Base-by-base conservation (phyloP, 1,140 invertebrate genomes). In the Drosophila orena region DNA sequence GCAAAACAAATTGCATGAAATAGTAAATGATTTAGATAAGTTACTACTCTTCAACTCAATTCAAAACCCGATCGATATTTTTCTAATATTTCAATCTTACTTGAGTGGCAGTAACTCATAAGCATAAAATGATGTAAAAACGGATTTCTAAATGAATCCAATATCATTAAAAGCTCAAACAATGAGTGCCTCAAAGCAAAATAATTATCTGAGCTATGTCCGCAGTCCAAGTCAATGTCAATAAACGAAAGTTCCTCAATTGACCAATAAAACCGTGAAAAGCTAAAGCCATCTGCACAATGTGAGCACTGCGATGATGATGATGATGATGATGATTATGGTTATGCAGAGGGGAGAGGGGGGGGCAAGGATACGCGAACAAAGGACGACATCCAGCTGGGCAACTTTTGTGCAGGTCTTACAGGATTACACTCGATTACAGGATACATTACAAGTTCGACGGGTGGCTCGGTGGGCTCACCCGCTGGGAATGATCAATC, bases 401-500 rank as follows among this genome's bases (percentile, higher is more conserved):
- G 83, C 49, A 43, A 72, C 70, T 65, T 76, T 61, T 55, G 72
- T 60, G 77, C 77, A 88, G 77, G 84, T 79, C 79, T 84, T 81
- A 86, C 79, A 81, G 83, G 88, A 91, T 90, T 90, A 90, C 83
- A 84, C 83, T 84, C 83, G 77, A 81, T 90, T 90, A 89, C 75
- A 79, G 86, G 83, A 88, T 88, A 89, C 84, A 88, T 88, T 88
- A 88, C 83, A 83, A 77, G 65, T 62, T 52, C 68, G 37, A 76
- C 84, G 79, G 83, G 78, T 71, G 78, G 46, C 73, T 44, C 76
- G 77, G 85, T 90, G 73, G 64, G 46, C 73, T 44, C 76, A 75
- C 90, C 90, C 90, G 77, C 81, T 81, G 90, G 90, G 90, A 77
- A 75, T 91, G 90, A 91, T 91, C 90, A 91, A 91, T 91, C 90